Evolutionary conservation across 2,888 invertebrate genomes (phyloP).

Genomic region (Amblyjoppa fuscipennis): DNA sequence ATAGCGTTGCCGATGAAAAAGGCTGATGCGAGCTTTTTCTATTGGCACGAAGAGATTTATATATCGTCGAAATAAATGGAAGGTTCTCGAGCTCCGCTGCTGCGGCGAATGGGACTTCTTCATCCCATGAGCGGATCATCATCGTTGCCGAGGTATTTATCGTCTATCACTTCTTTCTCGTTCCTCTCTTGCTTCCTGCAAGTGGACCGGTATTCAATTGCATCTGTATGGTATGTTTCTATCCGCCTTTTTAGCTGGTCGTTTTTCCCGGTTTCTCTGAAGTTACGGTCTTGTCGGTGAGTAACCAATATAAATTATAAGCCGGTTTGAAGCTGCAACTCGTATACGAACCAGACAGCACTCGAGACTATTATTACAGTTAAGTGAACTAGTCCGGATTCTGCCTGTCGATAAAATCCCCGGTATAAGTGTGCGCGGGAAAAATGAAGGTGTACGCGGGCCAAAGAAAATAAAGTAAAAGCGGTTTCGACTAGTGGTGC

Average conservation of each 20-base stretch:
- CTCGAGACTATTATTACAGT: neutral
- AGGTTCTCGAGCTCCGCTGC: neutral
- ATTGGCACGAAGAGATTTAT: neutral
- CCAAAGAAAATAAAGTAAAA: constrained; percentile 12
- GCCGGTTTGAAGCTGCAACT: neutral
- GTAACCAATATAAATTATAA: neutral
- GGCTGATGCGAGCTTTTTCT: neutral
- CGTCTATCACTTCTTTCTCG: constrained; percentile 20
- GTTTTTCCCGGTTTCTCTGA: neutral
- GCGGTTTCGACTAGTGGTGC: constrained; percentile 13
- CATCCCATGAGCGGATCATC: constrained; percentile 21
- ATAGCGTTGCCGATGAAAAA: neutral
- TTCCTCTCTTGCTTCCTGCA: neutral
- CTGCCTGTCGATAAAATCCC: neutral
- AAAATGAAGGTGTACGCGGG: neutral
- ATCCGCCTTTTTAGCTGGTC: neutral
- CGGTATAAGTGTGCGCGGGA: neutral
- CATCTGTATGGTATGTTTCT: neutral
- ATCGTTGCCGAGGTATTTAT: constrained; percentile 26
- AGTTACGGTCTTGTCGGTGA: neutral
- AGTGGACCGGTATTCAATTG: neutral
- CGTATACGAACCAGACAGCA: neutral
- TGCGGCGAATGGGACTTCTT: neutral
- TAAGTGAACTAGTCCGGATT: neutral
- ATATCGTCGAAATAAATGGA: neutral